Evolutionary conservation across 2,113 vertebrate species (phyloP), one percentile per base, ranked within the genome.

Genomic region (Coracopsis vasa): DNA sequence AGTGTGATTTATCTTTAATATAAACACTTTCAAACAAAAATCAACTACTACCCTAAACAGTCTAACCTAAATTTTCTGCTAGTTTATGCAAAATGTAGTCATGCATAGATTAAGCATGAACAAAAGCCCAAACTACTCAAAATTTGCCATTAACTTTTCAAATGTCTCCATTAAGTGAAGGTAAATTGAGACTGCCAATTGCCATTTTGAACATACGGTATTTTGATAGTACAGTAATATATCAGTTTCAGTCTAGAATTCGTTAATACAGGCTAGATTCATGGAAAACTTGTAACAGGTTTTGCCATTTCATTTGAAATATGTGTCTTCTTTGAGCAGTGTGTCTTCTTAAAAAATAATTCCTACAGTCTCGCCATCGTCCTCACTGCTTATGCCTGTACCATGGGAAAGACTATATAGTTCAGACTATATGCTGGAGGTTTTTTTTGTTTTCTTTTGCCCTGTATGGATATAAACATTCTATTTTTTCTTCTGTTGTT

Each of bases 371-470:
- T 92, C 45, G 50, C 86, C 28, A 50, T 54, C 50, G 47, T 67
- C 23, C 8, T 90, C 6, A 47, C 11, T 90, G 11, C 9, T 64
- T 25, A 25, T 67, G 44, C 7, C 13, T 41, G 58, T 74, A 93
- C 67, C 21, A 27, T 4, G 33, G 94, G 90, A 88, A 95, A 67
- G 73, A 80, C 37, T 48, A 1, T 20, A 60, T 92, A 37, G 39
- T 28, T 70, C 35, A 71, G 56, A 33, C 23, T 66, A 4, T 50
- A 54, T 45, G 13, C 44, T 65, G 35, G 31, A 66, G 15, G 3
- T 48, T 92, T 89, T 94, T 69, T 94, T 93, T 86, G 74, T 88
- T 97, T 96, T 95, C 53, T 88, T 31, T 88, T 80, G 25, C 91
- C 11, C 7, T 66, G 2, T 45, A 50, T 45, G 12, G 24, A 28